These are phyloP conservation scores for Okamejei kenojei DNA, from an alignment of 2,797 vertebrate species.

Conservation along the genomic window DNA sequence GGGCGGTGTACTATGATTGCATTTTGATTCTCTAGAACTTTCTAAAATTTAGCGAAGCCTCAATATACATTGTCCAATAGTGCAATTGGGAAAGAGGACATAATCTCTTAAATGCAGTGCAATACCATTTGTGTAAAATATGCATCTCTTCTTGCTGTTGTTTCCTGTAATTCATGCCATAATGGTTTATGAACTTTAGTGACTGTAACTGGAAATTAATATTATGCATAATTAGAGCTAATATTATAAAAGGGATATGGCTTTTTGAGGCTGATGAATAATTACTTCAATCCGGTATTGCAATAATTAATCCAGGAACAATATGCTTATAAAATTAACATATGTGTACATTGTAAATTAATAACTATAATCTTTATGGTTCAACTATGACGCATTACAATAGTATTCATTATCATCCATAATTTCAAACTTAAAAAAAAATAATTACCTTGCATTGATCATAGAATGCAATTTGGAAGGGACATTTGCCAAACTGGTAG, in stretches of 20 bases:
- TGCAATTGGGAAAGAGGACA: background rate
- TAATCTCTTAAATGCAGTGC: background rate
- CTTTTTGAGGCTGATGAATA: background rate
- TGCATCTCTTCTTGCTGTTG: background rate
- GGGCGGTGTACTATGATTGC: background rate
- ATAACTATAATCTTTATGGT: background rate
- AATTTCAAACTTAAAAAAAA: background rate
- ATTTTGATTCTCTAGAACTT: background rate
- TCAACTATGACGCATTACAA: background rate
- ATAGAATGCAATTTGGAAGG: background rate
- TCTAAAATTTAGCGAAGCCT: background rate
- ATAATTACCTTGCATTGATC: too few species aligned
- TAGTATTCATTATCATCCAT: background rate
- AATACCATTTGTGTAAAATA: background rate
- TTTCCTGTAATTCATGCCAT: background rate
- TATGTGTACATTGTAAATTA: background rate
- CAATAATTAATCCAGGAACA: slow-evolving; percentile 28
- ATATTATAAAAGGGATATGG: background rate
- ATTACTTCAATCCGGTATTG: slow-evolving; percentile 1
- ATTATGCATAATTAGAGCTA: background rate
- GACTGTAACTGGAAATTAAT: background rate
- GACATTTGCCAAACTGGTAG: too few species aligned
- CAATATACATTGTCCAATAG: background rate
- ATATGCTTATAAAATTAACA: slow-evolving; percentile 1
- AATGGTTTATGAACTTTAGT: background rate